A percentile compares a stretch with the other conserved stretches of the same genome.
phyloP scores from a whole-genome alignment of 2,113 vertebrate genomes.

The Sebastes schlegelii region DNA sequence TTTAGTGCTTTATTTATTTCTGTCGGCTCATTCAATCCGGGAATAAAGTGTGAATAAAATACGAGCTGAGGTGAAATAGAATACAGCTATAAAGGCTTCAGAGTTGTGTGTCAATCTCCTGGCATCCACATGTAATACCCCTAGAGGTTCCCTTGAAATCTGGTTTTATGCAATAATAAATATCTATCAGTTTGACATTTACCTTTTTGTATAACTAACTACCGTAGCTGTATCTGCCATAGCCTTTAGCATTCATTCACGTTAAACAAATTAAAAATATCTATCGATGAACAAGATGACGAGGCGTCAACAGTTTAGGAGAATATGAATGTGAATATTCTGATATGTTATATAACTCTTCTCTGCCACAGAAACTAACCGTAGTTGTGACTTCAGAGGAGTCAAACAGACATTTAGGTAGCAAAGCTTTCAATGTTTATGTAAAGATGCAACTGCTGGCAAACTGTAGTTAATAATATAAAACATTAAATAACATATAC shows the following conservation, averaged over 20 bases:
- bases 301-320: not conserved
- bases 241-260: not conserved
- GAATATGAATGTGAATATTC: not conserved
- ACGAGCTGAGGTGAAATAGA: constrained; percentile 4
- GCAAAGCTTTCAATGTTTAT: not conserved
- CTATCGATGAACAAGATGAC: not conserved
- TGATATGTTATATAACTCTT: not conserved
- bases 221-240: not conserved
- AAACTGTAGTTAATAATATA: not conserved
- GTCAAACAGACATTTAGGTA: not conserved
- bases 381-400: no score
- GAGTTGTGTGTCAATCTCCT: not conserved
- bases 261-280: not conserved
- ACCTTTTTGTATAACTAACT: not conserved
- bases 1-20: constrained; percentile 14
- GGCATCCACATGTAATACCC: not conserved
- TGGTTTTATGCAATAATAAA: no score
- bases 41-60: not conserved
- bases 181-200: no score
- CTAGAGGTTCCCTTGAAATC: no score
- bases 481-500: not conserved
- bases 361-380: not conserved
- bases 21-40: not conserved
- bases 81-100: not conserved
- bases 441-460: no score